Evolutionary conservation across 53 echinoderm and acorn worm species (phyloP), one percentile per base, ranked within the genome.

Genomic region (Astropecten irregularis): DNA sequence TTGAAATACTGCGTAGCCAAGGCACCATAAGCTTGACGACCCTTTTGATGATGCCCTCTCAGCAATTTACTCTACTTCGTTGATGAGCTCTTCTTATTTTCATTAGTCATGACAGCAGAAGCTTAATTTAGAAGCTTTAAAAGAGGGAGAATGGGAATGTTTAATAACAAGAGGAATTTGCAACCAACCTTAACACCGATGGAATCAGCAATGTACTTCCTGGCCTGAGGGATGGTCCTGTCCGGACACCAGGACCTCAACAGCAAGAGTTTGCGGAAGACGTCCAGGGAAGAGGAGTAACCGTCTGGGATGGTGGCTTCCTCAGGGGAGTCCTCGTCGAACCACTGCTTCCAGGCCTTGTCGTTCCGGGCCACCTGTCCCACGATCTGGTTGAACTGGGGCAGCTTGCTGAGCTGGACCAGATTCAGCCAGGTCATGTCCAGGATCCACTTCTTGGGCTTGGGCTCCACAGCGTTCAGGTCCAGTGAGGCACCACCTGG

Each of bases 371-470:
- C 64, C n/a, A 99, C 81, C 89, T 99, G 99, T 18, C 86, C 94
- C 1, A 95, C 86, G 35, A 99, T 65, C 88, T 99, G 99, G 36
- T 86, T 77, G 87, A 94, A 99, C 86, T 99, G 99, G 25, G 99
- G 99, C 8, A 99, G 92, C 42, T 76, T 79, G 84, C 92, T 88
- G 22, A 99, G 86, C 66, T 99, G 99, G 35, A 99, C 92, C 55
- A 99, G 79, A 68, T 99, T 99, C 51, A 99, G 82, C 99, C 99
- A 99, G 23, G 92, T 99, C 85, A 94, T 92, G 82, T 99, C 99
- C 4, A 94, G 73, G 62, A 99, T 92, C 99, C 99, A 99, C 48
- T 99, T 99, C 87, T 92, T 94, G 54, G 99, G 99, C 48, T 99
- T 99, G 62, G 93, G 86, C 29, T 99, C 99, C 29, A 94, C 99